phyloP scores from a whole-genome alignment of 1,140 invertebrate species.

The Agraylea sexmaculata region DNA sequence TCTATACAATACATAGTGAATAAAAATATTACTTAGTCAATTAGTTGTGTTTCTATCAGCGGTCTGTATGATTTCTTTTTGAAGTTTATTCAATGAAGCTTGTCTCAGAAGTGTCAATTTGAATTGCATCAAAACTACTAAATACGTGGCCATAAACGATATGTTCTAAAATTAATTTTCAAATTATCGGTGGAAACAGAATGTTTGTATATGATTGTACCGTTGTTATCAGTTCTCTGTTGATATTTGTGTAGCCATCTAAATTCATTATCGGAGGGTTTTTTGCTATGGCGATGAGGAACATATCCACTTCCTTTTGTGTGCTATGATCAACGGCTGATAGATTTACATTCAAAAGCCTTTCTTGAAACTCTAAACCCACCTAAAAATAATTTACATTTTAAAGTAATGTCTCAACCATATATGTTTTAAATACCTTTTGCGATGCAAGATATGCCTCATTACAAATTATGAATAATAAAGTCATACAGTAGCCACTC shows the following conservation, averaged over 20 bases:
- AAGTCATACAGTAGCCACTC: constrained; percentile 51
- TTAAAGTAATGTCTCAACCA: neutral
- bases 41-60: no score
- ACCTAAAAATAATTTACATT: constrained; percentile 30
- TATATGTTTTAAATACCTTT: constrained; percentile 31
- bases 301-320: constrained; percentile 55
- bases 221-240: constrained; percentile 51
- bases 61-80: no score
- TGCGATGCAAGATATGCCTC: constrained; percentile 52
- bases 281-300: constrained; percentile 55
- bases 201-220: constrained; percentile 26
- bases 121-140: constrained; percentile 56
- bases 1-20: no score
- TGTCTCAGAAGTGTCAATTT: constrained; percentile 41
- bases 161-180: constrained; percentile 41
- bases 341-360: constrained; percentile 51
- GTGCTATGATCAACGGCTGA: constrained; percentile 46
- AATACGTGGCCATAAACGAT: constrained; percentile 52
- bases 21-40: no score
- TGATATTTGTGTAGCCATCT: constrained; percentile 55
- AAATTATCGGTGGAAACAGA: neutral
- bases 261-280: constrained; percentile 60
- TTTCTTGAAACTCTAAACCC: constrained; percentile 50
- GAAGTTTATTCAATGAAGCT: constrained; percentile 25
- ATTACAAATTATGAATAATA: constrained; percentile 56